Conservation (phyloP, 2,888 invertebrate genomes). For the Vanessa cardui region DNA sequence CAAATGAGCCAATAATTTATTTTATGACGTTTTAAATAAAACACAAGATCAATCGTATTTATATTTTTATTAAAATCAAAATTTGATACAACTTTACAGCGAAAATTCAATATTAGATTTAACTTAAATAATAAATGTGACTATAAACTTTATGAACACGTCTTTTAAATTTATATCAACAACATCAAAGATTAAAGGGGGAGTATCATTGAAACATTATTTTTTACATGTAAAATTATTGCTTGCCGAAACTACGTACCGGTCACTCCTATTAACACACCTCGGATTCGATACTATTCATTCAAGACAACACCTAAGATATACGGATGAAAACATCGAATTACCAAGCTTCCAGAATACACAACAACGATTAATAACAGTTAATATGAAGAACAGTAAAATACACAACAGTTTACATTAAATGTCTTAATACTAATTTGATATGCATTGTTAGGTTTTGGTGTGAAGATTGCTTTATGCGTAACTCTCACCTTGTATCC, state of each 20-base stretch:
- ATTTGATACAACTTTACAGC: conserved; percentile 78
- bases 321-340: conserved; percentile 28
- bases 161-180: conserved; percentile 31
- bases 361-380: conserved; percentile 51
- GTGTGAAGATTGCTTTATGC: conserved; percentile 17
- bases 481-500: conserved; percentile 41
- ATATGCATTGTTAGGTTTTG: conserved; percentile 63
- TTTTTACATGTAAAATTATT: conserved; percentile 38
- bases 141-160: conserved; percentile 60
- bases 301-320: conserved; percentile 37
- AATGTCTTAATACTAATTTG: conserved; percentile 61
- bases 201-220: conserved; percentile 35
- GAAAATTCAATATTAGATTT: conserved; percentile 65
- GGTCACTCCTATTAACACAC: conserved; percentile 18
- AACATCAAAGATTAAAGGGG: conserved; percentile 41
- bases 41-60: conserved; percentile 54
- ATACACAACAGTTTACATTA: conserved; percentile 22
- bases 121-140: conserved; percentile 79
- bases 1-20: no score
- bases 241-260: conserved; percentile 28
- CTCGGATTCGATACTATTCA: conserved; percentile 21
- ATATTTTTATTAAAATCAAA: conserved; percentile 75
- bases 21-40: conserved; percentile 42
- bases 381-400: conserved; percentile 43
- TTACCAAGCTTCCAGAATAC: conserved; percentile 31